Conservation (phyloP, 2,797 vertebrate genomes). For the Remorina albescens region DNA sequence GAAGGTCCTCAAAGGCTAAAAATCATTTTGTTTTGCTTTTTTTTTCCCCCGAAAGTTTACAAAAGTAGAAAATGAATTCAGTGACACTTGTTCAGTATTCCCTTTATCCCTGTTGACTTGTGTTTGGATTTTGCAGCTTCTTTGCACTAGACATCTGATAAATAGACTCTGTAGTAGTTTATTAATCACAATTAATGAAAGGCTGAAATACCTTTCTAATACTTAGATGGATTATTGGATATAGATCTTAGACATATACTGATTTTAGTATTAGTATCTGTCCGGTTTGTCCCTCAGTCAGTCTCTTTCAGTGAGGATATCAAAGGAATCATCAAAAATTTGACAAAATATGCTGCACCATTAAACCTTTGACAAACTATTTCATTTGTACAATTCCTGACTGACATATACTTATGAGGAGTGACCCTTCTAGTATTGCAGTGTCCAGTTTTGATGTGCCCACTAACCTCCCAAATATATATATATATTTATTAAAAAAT, state of each 20-base stretch:
- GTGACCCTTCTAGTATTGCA: neutral
- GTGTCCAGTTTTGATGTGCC: neutral
- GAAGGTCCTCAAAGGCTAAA: constrained; percentile 22
- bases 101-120: constrained; percentile 26
- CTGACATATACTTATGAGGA: constrained; percentile 4
- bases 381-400: neutral
- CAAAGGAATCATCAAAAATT: neutral
- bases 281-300: neutral
- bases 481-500: no score
- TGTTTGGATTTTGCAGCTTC: constrained; percentile 12
- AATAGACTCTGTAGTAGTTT: constrained; percentile 2
- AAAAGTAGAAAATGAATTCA: constrained; percentile 11
- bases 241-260: neutral
- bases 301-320: neutral
- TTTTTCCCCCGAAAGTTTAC: no score
- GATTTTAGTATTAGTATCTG: constrained; percentile 16
- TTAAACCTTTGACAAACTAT: neutral
- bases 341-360: neutral
- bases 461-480: neutral
- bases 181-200: no score
- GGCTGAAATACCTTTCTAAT: neutral
- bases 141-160: constrained; percentile 9
- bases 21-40: constrained; percentile 6
- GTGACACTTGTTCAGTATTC: constrained; percentile 5
- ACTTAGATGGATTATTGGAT: constrained; percentile 7